Evolutionary conservation across 2,797 vertebrate genomes (phyloP).

Genomic region (Falco rusticolus): DNA sequence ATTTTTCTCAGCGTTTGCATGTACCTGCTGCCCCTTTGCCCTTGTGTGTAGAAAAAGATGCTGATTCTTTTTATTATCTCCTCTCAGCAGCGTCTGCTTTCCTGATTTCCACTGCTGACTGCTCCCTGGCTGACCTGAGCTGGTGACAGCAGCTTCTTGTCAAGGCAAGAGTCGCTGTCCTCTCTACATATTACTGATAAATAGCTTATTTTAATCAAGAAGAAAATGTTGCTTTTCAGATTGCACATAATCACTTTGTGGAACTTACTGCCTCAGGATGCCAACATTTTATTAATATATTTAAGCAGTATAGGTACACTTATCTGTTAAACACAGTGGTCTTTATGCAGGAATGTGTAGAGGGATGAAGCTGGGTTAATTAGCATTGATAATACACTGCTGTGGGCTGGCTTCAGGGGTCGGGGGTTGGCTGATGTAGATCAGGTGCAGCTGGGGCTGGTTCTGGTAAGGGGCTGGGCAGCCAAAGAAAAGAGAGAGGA

Average conservation of each 20-base stretch:
- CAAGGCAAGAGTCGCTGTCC: background rate
- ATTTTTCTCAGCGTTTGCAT: background rate
- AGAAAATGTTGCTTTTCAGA: background rate
- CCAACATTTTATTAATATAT: background rate
- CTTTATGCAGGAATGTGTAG: background rate
- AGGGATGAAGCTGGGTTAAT: no score
- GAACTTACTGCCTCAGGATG: background rate
- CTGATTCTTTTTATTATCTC: background rate
- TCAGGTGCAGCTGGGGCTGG: no score
- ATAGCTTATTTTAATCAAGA: background rate
- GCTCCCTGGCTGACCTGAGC: background rate
- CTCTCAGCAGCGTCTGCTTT: background rate
- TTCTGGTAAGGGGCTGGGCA: no score
- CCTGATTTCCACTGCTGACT: fast-evolving
- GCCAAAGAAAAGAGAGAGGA: no score
- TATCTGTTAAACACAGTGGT: background rate
- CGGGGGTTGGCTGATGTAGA: no score
- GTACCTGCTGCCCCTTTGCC: background rate
- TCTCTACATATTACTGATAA: background rate
- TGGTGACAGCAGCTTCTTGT: background rate
- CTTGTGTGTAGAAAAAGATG: background rate
- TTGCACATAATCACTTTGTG: background rate
- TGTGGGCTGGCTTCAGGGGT: no score
- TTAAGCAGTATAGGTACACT: background rate
- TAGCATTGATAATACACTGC: no score